A percentile compares a stretch with the other conserved stretches of the same genome.
Evolutionary conservation across 2,113 vertebrate genomes (phyloP).

Genomic region (Atherinomorus stipes): DNA sequence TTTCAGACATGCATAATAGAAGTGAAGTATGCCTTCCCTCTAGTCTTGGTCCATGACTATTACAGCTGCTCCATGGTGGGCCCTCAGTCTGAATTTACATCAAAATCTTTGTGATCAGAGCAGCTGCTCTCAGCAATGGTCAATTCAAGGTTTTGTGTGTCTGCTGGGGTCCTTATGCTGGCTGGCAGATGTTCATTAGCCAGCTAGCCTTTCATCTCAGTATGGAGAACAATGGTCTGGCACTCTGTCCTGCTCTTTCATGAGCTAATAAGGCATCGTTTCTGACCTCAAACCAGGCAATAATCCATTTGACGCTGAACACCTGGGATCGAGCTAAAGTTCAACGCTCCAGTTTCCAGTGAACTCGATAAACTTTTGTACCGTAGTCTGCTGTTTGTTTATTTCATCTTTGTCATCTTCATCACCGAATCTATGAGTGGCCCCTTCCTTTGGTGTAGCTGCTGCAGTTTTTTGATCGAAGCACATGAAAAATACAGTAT

Average conservation of each 20-base stretch:
- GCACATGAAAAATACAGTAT: neutral
- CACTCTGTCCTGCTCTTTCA: constrained; percentile 78
- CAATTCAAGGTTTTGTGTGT: constrained; percentile 78
- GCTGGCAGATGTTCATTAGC: constrained; percentile 87
- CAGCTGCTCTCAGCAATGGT: constrained; percentile 82
- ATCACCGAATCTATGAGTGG: neutral
- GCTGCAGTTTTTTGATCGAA: constrained; percentile 4
- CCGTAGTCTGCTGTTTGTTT: constrained; percentile 29
- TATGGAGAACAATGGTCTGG: constrained; percentile 83
- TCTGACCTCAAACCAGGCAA: constrained; percentile 75
- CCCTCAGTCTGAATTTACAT: constrained; percentile 79
- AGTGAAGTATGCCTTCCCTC: constrained; percentile 31
- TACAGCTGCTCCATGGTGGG: constrained; percentile 60
- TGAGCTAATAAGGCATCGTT: constrained; percentile 79
- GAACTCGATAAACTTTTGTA: constrained; percentile 51
- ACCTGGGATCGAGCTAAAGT: constrained; percentile 59
- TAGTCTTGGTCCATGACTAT: constrained; percentile 49
- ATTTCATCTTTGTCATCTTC: constrained; percentile 15
- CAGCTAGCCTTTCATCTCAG: constrained; percentile 84
- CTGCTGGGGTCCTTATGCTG: constrained; percentile 78
- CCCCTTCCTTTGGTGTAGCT: neutral
- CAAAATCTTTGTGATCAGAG: constrained; percentile 80
- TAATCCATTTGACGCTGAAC: constrained; percentile 59
- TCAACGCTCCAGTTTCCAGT: constrained; percentile 45
- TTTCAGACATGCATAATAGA: constrained; percentile 57